Evolutionary conservation across 2,888 invertebrate species (phyloP).

Genomic region (Augiades crinisus): DNA sequence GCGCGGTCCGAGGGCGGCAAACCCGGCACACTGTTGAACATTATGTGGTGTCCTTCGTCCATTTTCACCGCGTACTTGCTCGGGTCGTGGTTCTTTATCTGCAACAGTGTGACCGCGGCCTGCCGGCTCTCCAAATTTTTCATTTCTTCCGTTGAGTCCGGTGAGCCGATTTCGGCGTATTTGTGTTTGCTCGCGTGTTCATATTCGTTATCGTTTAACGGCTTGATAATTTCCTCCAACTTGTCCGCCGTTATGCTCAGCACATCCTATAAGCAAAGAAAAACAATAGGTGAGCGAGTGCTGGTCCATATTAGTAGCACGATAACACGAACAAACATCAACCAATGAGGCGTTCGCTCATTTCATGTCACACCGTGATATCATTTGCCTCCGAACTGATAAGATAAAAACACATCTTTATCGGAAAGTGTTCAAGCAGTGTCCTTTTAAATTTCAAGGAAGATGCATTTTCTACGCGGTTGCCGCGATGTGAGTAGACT

Average conservation of each 20-base stretch:
- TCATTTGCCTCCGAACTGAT: conserved; percentile 58
- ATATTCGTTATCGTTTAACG: conserved; percentile 61
- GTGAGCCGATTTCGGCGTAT: conserved; percentile 70
- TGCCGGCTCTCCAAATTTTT: conserved; percentile 77
- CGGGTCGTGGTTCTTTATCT: conserved; percentile 78
- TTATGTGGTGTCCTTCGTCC: conserved; percentile 78
- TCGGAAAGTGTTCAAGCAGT: conserved; percentile 62
- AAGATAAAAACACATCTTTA: conserved; percentile 65
- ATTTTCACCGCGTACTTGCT: conserved; percentile 68
- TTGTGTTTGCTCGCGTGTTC: conserved; percentile 58
- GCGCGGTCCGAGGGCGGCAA: conserved; percentile 79
- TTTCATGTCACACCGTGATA: conserved; percentile 64
- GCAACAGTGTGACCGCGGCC: conserved; percentile 75
- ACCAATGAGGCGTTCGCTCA: conserved; percentile 66
- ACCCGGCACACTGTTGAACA: conserved; percentile 81
- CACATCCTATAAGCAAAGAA: conserved; percentile 78
- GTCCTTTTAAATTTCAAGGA: conserved; percentile 57
- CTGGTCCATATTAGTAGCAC: conserved; percentile 50
- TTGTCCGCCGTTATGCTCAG: conserved; percentile 80
- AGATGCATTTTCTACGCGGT: conserved; percentile 58
- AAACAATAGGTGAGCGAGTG: conserved; percentile 55
- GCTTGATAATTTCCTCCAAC: conserved; percentile 81
- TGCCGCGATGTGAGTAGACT: conserved; percentile 60
- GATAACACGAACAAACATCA: conserved; percentile 62
- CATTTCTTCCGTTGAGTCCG: conserved; percentile 78